These are phyloP conservation scores for Nothocercus julius DNA, from an alignment of 2,113 vertebrate genomes.

Conservation along the genomic window DNA sequence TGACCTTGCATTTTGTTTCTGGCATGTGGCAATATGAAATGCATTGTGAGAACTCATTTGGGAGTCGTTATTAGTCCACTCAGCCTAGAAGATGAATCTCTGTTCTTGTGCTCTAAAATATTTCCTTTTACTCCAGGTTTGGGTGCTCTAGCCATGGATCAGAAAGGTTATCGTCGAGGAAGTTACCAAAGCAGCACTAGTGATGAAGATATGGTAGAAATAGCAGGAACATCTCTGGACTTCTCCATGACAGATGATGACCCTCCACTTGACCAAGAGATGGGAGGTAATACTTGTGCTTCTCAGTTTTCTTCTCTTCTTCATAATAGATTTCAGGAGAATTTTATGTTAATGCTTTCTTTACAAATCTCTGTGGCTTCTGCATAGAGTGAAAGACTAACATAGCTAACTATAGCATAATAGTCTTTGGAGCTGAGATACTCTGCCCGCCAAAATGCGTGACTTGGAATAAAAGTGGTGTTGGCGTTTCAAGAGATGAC, in stretches of 20 bases:
- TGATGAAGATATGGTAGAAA: slow-evolving; percentile 94
- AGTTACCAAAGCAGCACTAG: slow-evolving; percentile 85
- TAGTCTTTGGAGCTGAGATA: background rate
- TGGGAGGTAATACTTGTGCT: slow-evolving; percentile 75
- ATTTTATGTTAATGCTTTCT: background rate
- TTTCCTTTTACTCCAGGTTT: background rate
- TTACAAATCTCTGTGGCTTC: rapidly evolving
- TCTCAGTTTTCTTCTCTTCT: rapidly evolving
- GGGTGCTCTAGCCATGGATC: slow-evolving; percentile 81
- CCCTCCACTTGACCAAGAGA: slow-evolving; percentile 83
- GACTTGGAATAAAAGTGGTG: background rate
- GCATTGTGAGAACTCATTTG: background rate
- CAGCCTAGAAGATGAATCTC: background rate
- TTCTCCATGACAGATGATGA: slow-evolving; percentile 86
- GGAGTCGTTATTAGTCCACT: rapidly evolving
- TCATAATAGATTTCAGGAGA: background rate
- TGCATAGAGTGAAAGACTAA: rapidly evolving
- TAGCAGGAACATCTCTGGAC: slow-evolving; percentile 85
- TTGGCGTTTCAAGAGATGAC: background rate
- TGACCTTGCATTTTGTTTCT: background rate
- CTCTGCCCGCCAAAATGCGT: rapidly evolving
- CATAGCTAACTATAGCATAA: background rate
- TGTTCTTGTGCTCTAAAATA: background rate
- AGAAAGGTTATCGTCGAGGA: slow-evolving; percentile 77
- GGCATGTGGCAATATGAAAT: background rate